Conservation (phyloP, 1,140 invertebrate genomes). For the Camponotus floridanus region DNA sequence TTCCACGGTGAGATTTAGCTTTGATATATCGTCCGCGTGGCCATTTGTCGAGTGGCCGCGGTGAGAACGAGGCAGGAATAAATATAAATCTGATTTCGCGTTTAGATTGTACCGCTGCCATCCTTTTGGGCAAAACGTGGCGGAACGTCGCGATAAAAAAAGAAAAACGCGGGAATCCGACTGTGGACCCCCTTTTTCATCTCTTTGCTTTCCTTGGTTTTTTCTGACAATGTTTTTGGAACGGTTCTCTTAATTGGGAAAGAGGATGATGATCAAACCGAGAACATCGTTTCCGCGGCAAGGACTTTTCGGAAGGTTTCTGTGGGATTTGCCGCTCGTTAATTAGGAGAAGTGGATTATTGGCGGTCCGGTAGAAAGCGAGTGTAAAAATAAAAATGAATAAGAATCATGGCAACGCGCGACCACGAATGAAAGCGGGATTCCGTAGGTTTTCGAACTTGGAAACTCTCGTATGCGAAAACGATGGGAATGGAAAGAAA, state of each 20-base stretch:
- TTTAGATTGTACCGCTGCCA: constrained; percentile 70
- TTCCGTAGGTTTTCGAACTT: constrained; percentile 6
- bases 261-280: constrained; percentile 25
- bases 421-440: not conserved
- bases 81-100: constrained; percentile 80
- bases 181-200: not conserved
- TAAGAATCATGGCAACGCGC: constrained; percentile 1
- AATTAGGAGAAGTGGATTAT: constrained; percentile 57
- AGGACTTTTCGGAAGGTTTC: constrained; percentile 26
- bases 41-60: constrained; percentile 63
- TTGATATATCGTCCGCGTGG: constrained; percentile 65
- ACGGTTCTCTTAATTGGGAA: constrained; percentile 47
- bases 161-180: constrained; percentile 46
- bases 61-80: constrained; percentile 70
- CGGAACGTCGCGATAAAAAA: constrained; percentile 53
- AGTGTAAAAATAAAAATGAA: constrained; percentile 38
- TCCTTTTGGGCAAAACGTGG: constrained; percentile 23
- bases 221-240: constrained; percentile 28
- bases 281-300: constrained; percentile 1
- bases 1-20: constrained; percentile 63
- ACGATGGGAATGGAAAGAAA: constrained; percentile 45
- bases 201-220: not conserved
- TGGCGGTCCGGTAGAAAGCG: not conserved
- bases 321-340: constrained; percentile 23
- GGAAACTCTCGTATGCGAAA: not conserved